Percentiles rank a stretch among this genome's conserved stretches.
phyloP scores from a whole-genome alignment of 2,797 vertebrate species.

The Yasuhikotakia modesta region DNA sequence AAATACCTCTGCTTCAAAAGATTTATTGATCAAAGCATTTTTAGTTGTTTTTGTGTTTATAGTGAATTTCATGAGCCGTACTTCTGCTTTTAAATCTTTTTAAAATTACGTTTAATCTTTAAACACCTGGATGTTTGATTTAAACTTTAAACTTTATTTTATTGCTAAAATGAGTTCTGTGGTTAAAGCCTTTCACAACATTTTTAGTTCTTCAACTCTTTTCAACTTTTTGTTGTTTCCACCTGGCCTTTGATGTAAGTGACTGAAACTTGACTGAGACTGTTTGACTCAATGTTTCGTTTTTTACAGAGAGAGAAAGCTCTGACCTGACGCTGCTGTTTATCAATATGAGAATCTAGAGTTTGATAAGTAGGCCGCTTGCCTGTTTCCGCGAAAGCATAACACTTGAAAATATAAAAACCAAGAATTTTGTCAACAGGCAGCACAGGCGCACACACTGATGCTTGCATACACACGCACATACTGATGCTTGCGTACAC shows the following conservation, averaged over 20 bases:
- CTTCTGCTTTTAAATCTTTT: neutral
- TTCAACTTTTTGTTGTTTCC: neutral
- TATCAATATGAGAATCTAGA: constrained; percentile 46
- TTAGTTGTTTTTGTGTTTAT: neutral
- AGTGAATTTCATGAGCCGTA: too few species aligned
- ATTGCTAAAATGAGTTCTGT: neutral
- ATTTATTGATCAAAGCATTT: neutral
- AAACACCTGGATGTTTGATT: neutral
- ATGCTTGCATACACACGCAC: neutral
- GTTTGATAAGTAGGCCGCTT: constrained; percentile 49
- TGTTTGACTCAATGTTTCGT: constrained; percentile 15
- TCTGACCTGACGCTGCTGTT: constrained; percentile 1
- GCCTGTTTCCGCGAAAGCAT: constrained; percentile 49
- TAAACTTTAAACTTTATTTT: neutral
- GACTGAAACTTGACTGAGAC: constrained; percentile 14
- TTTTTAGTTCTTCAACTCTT: neutral
- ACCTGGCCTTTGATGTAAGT: neutral
- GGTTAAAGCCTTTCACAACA: too few species aligned
- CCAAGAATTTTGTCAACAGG: constrained; percentile 24
- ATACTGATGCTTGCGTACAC: neutral
- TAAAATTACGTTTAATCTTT: neutral
- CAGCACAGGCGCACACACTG: constrained; percentile 17
- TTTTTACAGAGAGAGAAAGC: constrained; percentile 21
- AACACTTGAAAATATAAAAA: constrained; percentile 10
- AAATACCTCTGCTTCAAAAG: neutral